Percentiles rank a stretch among this genome's conserved stretches.
Conservation (phyloP, 2,888 invertebrate species). For the Chloroclysta siterata region DNA sequence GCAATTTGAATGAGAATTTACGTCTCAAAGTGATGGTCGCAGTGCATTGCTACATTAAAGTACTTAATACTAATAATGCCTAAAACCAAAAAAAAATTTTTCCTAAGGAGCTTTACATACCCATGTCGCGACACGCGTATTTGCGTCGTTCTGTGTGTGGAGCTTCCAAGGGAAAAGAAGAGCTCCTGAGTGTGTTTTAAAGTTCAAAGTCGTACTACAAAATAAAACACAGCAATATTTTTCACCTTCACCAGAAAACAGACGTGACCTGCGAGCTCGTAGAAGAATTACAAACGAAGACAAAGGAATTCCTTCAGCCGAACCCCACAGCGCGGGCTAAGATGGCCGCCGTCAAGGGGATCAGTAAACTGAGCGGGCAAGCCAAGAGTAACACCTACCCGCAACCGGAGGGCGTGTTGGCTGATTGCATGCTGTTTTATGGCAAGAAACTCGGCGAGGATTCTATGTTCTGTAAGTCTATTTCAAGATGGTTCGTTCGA, state of each 20-base stretch:
- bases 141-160: no score
- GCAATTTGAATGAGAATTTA: no score
- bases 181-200: no score
- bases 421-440: constrained; percentile 98
- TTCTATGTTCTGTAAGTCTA: constrained; percentile 91
- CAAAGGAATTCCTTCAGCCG: constrained; percentile 99
- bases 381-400: constrained; percentile 99
- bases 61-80: no score
- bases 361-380: constrained; percentile 98
- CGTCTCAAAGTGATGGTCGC: no score
- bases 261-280: constrained; percentile 98
- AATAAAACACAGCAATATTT: background rate
- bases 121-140: no score
- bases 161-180: no score
- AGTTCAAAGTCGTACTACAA: background rate
- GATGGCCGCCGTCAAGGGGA: constrained; percentile 97
- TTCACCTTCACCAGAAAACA: constrained; percentile 91
- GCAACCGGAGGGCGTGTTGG: constrained; percentile 98
- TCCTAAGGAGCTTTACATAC: no score
- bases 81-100: no score
- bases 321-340: constrained; percentile 98
- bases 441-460: constrained; percentile 98
- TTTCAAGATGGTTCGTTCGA: constrained; percentile 26
- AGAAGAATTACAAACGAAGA: constrained; percentile 97
- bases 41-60: no score